Base-by-base conservation (phyloP, 2,797 vertebrate genomes). In the Tachyglossus aculeatus region DNA sequence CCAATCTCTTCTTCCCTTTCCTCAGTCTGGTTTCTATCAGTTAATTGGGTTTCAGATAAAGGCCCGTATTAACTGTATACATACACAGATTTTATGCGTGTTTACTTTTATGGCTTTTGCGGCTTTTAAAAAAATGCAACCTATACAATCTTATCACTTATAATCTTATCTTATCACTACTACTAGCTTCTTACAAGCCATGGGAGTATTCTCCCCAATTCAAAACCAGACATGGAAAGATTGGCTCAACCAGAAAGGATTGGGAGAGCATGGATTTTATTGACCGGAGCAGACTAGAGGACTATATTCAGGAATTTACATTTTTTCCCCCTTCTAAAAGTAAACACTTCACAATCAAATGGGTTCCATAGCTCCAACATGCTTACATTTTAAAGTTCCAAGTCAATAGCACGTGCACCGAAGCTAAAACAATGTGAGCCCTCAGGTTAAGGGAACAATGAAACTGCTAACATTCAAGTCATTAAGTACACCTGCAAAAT, bases 301-400 rank as follows among this genome's bases (percentile, higher is more conserved):
- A 14, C 29, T 39, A 33, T 33, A 66, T 24, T 41, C 47, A 55
- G 66, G 73, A 29, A 53, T 18, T 32, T 48, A 13, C 39, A 56
- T 37, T 29, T 38, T 64, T 18, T 55, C 25, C 31, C 48, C 19
- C 19, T 64, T 50, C 45, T 3, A 48, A 18, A 44, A 51, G 24
- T 32, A 47, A 70, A 65, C 50, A 37, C 4, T 63, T 74, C 25
- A 21, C 45, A 71, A 27, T 51, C n/a, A n/a, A n/a, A n/a, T n/a
- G n/a, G n/a, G n/a, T n/a, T 70, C 73, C 27, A 39, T 48, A 8
- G 9, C 54, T 41, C 21, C 50, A 53, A 50, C 44, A 70, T 51
- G 29, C 18, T 47, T 7, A 50, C 37, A 59, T 36, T 60, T 38
- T 45, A 62, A 68, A 71, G 27, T 9, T 39, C 61, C 44, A 57